These are phyloP conservation scores for Drosophila subsilvestris DNA, from an alignment of 2,888 invertebrate genomes.

Conservation along the genomic window DNA sequence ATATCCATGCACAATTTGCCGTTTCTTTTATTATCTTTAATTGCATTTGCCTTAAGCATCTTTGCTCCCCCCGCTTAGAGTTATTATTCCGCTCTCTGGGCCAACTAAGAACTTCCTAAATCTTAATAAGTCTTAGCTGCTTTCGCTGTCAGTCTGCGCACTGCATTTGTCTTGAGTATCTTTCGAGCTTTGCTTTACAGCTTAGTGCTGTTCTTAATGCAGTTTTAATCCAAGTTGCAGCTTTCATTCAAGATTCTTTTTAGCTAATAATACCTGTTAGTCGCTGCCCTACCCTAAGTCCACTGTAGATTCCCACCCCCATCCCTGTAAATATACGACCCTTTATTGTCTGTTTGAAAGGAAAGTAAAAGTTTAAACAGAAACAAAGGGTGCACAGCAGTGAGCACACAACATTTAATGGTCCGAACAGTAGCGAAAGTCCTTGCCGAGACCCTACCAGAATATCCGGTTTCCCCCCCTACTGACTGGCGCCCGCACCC, in stretches of 20 bases:
- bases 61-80: background rate
- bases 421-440: constrained; percentile 37
- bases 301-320: no score
- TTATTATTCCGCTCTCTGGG: background rate
- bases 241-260: constrained; percentile 3
- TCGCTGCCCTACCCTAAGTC: background rate
- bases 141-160: no score
- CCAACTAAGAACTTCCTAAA: background rate
- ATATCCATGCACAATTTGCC: background rate
- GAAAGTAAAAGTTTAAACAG: constrained; percentile 27
- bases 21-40: background rate
- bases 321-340: background rate
- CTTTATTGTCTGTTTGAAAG: constrained; percentile 9
- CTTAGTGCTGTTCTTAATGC: background rate
- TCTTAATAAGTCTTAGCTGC: background rate
- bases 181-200: background rate
- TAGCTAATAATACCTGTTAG: constrained; percentile 17
- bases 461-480: constrained; percentile 12
- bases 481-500: constrained; percentile 36
- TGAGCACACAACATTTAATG: constrained; percentile 52
- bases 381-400: constrained; percentile 23
- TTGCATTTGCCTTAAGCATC: background rate
- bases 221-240: background rate
- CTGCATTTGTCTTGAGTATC: background rate
- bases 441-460: background rate